Percentiles rank a stretch among this genome's conserved stretches.
Evolutionary conservation across 1,140 invertebrate genomes (phyloP).

Genomic region (Eciton burchellii): DNA sequence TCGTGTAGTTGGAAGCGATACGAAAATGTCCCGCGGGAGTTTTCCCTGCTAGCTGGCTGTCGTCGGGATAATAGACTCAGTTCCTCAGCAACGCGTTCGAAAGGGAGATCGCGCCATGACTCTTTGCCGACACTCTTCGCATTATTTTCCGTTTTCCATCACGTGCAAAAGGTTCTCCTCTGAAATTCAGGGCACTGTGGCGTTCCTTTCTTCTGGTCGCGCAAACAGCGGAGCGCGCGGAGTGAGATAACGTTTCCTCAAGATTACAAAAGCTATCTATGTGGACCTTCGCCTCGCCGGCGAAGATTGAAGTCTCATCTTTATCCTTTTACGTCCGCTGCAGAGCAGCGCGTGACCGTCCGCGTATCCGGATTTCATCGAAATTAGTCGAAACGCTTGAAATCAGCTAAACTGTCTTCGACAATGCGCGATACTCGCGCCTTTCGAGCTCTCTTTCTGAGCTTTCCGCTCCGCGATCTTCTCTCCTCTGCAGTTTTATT

Average conservation of each 20-base stretch:
- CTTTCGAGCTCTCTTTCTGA: no score
- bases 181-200: slow-evolving; percentile 21
- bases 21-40: slow-evolving; percentile 25
- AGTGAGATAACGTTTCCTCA: background rate
- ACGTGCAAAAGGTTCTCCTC: background rate
- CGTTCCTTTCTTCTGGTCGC: background rate
- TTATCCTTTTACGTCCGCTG: background rate
- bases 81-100: slow-evolving; percentile 36
- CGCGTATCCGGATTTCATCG: background rate
- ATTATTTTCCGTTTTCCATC: slow-evolving; percentile 31
- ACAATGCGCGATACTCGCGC: background rate
- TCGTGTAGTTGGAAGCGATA: slow-evolving; percentile 5
- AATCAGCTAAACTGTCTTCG: background rate
- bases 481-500: background rate
- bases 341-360: background rate
- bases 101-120: background rate
- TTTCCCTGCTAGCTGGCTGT: slow-evolving; percentile 28
- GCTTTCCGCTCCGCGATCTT: slow-evolving; percentile 31
- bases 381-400: slow-evolving; percentile 20
- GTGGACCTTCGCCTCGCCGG: background rate
- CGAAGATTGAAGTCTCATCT: background rate
- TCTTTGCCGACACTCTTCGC: slow-evolving; percentile 38
- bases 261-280: background rate
- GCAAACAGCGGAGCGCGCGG: background rate
- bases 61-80: slow-evolving; percentile 15